Percentiles rank a stretch among this genome's conserved stretches.
phyloP scores from a whole-genome alignment of 1,140 invertebrate genomes.

The Zaprionus inermis region DNA sequence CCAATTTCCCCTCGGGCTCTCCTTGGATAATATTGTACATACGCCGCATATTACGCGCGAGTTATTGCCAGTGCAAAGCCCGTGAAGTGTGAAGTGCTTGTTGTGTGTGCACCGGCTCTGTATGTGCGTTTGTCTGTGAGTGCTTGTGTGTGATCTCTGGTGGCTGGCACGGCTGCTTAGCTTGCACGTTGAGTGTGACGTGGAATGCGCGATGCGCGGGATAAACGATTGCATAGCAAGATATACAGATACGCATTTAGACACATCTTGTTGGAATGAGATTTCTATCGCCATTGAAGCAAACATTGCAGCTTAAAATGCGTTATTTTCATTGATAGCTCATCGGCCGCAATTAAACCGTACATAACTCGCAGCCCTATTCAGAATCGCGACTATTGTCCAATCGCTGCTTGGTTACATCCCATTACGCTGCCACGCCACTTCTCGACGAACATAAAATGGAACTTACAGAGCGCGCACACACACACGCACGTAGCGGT shows the following conservation, averaged over 20 bases:
- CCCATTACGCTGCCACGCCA: constrained; percentile 62
- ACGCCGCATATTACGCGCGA: constrained; percentile 54
- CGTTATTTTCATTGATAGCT: constrained; percentile 14
- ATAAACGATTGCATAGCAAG: constrained; percentile 16
- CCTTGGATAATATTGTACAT: constrained; percentile 58
- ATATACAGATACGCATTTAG: background rate
- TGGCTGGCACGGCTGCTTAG: constrained; percentile 44
- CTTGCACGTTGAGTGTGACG: constrained; percentile 15
- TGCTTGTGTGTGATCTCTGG: constrained; percentile 28
- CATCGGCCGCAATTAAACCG: constrained; percentile 58
- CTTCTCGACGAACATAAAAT: constrained; percentile 55
- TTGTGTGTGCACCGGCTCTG: background rate
- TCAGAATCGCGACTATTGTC: constrained; percentile 52
- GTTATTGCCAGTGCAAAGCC: constrained; percentile 40
- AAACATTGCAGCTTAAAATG: background rate
- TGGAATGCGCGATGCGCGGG: constrained; percentile 12
- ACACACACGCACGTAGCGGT: background rate
- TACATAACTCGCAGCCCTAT: constrained; percentile 58
- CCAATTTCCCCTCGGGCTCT: background rate
- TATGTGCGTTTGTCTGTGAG: background rate
- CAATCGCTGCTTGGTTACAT: constrained; percentile 67
- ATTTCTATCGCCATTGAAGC: no score
- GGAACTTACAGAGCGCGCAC: constrained; percentile 47
- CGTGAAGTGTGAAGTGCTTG: constrained; percentile 48
- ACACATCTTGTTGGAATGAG: background rate